Evolutionary conservation across 2,113 vertebrate genomes (phyloP).

Genomic region (Antechinus stuartii): DNA sequence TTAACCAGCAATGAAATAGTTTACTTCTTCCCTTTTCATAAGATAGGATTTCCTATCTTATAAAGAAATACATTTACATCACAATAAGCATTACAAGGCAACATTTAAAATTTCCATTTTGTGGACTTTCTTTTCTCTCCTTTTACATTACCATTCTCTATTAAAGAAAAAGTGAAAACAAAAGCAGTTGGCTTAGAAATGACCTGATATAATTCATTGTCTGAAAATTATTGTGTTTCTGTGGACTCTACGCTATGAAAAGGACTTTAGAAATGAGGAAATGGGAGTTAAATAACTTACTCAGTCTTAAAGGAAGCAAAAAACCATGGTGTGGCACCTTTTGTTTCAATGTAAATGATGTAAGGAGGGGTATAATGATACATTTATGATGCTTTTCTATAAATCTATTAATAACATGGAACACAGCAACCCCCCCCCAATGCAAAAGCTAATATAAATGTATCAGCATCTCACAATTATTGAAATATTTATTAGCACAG

Average conservation of each 20-base stretch:
- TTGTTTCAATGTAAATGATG: constrained; percentile 6
- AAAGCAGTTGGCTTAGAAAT: not conserved
- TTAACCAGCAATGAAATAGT: constrained; percentile 73
- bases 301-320: not conserved
- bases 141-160: not conserved
- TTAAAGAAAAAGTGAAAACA: not conserved
- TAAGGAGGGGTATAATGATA: constrained; percentile 5
- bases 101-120: constrained; percentile 57
- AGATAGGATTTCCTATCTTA: constrained; percentile 58
- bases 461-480: not conserved
- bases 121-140: constrained; percentile 49
- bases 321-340: not conserved
- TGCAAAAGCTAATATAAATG: constrained; percentile 29
- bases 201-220: not conserved
- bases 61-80: constrained; percentile 74
- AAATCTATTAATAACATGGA: not conserved
- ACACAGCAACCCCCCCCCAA: not conserved
- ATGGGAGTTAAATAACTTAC: not conserved
- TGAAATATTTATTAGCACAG: constrained; percentile 32
- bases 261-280: not conserved
- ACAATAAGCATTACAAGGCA: constrained; percentile 62
- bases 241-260: not conserved
- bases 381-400: constrained; percentile 19
- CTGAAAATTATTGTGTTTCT: not conserved
- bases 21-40: constrained; percentile 56